These are phyloP conservation scores for Trachelus stipa DNA, from an alignment of 2,888 invertebrate species.

Conservation along the genomic window DNA sequence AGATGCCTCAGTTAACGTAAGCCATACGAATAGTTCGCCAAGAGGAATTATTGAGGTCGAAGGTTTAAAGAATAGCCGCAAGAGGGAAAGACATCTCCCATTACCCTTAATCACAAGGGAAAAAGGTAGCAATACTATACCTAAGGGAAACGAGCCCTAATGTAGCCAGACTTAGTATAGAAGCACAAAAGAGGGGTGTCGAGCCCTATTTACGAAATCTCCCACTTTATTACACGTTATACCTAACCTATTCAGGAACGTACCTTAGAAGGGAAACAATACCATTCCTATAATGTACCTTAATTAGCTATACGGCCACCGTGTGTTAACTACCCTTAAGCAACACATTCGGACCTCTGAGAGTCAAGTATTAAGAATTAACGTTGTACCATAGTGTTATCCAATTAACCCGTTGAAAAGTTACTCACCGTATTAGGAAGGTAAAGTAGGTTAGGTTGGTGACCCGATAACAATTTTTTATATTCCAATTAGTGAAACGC, in stretches of 20 bases:
- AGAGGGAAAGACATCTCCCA: conserved; percentile 34
- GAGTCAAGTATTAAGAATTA: not conserved
- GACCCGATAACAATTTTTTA: not conserved
- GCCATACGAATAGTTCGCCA: conserved; percentile 31
- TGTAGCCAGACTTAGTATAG: conserved; percentile 14
- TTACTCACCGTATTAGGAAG: not conserved
- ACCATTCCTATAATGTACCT: not conserved
- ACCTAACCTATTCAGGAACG: not conserved
- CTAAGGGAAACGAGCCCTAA: conserved; percentile 16
- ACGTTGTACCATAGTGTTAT: not conserved
- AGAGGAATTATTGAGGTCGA: conserved; percentile 36
- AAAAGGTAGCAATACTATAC: conserved; percentile 26
- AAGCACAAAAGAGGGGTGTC: conserved; percentile 14
- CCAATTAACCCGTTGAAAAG: not conserved
- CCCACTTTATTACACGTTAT: conserved; percentile 23
- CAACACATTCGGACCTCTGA: not conserved
- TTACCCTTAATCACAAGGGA: conserved; percentile 39
- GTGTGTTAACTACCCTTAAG: not conserved
- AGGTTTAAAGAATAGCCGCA: conserved; percentile 35
- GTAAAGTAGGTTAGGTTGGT: not conserved
- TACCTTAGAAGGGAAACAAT: not conserved
- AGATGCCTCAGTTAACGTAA: conserved; percentile 26
- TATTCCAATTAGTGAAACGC: not conserved
- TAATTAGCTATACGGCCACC: not conserved
- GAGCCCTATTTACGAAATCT: conserved; percentile 21